Evolutionary conservation across 2,113 vertebrate species (phyloP), one percentile per base, ranked within the genome.

Genomic region (Steatornis caripensis): DNA sequence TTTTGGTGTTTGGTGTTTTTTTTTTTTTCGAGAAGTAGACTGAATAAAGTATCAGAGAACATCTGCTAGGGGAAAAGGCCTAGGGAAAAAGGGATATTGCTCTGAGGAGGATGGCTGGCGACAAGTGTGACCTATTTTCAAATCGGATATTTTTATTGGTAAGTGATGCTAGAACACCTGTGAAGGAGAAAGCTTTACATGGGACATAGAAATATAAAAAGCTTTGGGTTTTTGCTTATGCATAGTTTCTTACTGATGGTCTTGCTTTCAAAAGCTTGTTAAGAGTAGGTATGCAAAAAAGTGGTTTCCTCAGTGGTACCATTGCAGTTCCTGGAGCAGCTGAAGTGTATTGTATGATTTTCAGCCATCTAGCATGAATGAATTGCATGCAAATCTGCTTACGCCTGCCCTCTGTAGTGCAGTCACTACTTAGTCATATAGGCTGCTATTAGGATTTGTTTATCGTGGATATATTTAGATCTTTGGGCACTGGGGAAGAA

Each of bases 381-480:
- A 97, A 96, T 91, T 94, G 82, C 91, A 49, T 92, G 81, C 70
- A 93, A 95, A 97, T 96, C 78, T 97, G 97, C 93, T 97, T 97
- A 97, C 43, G 80, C 93, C 93, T 95, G 94, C 96, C 93, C 95
- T 97, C 96, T 97, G 84, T 97, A 95, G 94, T 92, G 93, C 93
- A 97, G 87, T 90, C 85, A 71, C 58, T 97, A 72, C 86, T 95
- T 97, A 94, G 85, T 97, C 89, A 84, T 94, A 80, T 68, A 84
- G 88, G 37, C 80, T 93, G 84, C 65, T 95, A 77, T 90, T 75
- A 92, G 58, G 80, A 82, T 80, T 95, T 92, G 95, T 96, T 96
- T 96, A 68, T 96, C 87, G 32, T 41, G 45, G 86, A 49, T 95
- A 90, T 92, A 83, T 96, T 91, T 94, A 89, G 88, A 69, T 55